phyloP scores from a whole-genome alignment of 2,888 invertebrate genomes.

The Pyrgus malvae region DNA sequence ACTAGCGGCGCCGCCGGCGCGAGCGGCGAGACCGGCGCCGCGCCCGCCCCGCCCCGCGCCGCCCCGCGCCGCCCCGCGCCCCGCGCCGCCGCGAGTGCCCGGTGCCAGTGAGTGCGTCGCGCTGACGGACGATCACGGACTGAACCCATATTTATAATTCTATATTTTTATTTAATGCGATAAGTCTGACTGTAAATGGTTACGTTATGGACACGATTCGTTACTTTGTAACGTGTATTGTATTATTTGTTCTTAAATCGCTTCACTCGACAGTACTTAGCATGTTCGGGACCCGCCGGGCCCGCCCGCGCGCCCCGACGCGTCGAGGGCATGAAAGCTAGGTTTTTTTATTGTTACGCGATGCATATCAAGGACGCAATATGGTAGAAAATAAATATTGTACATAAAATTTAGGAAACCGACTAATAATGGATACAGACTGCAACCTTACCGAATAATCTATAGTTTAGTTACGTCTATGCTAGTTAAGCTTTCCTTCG shows the following conservation, averaged over 20 bases:
- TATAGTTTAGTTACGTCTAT: constrained; percentile 78
- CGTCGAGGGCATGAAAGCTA: constrained; percentile 74
- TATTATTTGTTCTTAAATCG: constrained; percentile 71
- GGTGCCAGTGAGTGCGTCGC: constrained; percentile 23
- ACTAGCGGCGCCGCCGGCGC: constrained; percentile 61
- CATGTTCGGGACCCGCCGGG: constrained; percentile 50
- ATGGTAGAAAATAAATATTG: constrained; percentile 82
- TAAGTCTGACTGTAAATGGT: constrained; percentile 79
- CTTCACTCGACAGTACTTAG: constrained; percentile 74
- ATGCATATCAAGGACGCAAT: constrained; percentile 82
- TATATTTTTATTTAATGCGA: constrained; percentile 79
- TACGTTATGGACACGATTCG: constrained; percentile 67
- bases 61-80: constrained; percentile 6
- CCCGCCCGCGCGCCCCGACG: constrained; percentile 56
- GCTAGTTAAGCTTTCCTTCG: constrained; percentile 77
- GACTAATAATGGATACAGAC: constrained; percentile 77
- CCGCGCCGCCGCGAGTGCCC: constrained; percentile 15
- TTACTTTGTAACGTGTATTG: constrained; percentile 68
- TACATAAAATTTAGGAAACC: constrained; percentile 75
- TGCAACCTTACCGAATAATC: constrained; percentile 72
- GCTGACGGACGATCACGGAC: constrained; percentile 48
- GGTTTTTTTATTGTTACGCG: constrained; percentile 81
- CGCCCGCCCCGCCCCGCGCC: constrained; percentile 20
- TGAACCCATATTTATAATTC: constrained; percentile 74
- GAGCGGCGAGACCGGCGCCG: constrained; percentile 22